Base-by-base conservation (phyloP, 2,797 vertebrate species). In the Fundulus diaphanus region DNA sequence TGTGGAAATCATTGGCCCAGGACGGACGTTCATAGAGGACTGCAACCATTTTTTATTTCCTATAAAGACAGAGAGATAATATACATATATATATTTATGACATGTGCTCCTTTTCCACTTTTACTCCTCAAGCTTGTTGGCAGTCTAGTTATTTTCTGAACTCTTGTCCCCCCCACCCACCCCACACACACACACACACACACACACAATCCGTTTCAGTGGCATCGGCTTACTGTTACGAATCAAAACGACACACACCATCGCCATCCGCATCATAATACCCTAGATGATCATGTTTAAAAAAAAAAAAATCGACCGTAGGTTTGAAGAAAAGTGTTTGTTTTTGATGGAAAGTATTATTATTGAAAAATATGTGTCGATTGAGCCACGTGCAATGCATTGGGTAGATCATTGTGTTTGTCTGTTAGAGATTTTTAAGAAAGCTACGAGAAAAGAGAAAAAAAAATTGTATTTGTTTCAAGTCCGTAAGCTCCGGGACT, bases 331-430 rank as follows among this genome's bases (percentile, higher is more conserved):
- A 93, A 88, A 92, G 85, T 92, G 87, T 92, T 92, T 93, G 82
- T 90, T 92, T 94, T 94, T 92, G 90, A 94, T 93, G 93, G 92
- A 94, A 93, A 93, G 94, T 94, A 95, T 95, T 95, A 93, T 95
- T 95, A 95, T 93, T 94, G 93, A 94, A 92, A 93, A 92, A 86
- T 92, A 89, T 94, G 91, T 95, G 94, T 96, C 93, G 95, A 96
- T 96, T 96, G 96, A 97, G 95, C 96, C 96, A 96, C 95, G 96
- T 97, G 96, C 96, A 97, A 97, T 96, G 96, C 96, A 96, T 96
- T 96, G 96, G 96, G 95, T 95, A 96, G 95, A 96, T 96, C 95
- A 96, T 94, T 96, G 95, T 96, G 96, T 96, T 96, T 96, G 96
- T 96, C 95, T 96, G 95, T 96, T 96, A 96, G 94, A 96, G 95